Base-by-base conservation (phyloP, 2,113 vertebrate genomes). In the Phrynocephalus versicolor region DNA sequence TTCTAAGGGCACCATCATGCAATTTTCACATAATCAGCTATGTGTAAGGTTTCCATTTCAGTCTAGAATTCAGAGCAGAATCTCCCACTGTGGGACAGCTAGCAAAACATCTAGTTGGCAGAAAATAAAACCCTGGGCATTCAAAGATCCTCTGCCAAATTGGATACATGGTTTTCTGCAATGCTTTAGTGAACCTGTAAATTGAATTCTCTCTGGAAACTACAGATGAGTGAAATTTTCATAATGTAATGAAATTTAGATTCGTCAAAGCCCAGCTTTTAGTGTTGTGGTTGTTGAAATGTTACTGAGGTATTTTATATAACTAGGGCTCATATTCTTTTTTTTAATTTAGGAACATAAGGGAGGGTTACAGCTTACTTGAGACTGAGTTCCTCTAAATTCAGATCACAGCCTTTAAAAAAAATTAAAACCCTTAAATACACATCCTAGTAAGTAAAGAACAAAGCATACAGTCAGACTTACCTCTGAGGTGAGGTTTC, bases 91-190 rank as follows among this genome's bases (percentile, higher is more conserved):
- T 82, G 51, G 69, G 33, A 72, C 37, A 82, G 80, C 69, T 39
- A 82, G 72, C 51, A 82, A 82, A 82, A 60, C n/a, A 72, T 82
- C 70, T 10, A 74, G 16, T 74, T 83, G 81, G 55, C 57, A 73
- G 55, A 73, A 83, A 83, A 73, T 73, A 73, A 73, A 62, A 62
- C 55, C 25, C 37, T 62, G 25, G 27, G 55, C 55, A 71, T 83
- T 62, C 55, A 62, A 60, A 83, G 55, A 73, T 39, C 23, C 69
- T 83, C 55, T 73, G 33, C 70, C 55, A 83, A 73, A 83, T 73
- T 73, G 70, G 70, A 83, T 73, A 6, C 23, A 73, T 25, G 33
- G 57, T 58, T 82, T 81, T 71, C n/a, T 57, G 80, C 45, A 70
- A 57, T 81, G 67, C 69, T 82, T 82, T 72, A 39, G 51, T 58